phyloP scores from a whole-genome alignment of 2,888 invertebrate species.

The Tipula unca region DNA sequence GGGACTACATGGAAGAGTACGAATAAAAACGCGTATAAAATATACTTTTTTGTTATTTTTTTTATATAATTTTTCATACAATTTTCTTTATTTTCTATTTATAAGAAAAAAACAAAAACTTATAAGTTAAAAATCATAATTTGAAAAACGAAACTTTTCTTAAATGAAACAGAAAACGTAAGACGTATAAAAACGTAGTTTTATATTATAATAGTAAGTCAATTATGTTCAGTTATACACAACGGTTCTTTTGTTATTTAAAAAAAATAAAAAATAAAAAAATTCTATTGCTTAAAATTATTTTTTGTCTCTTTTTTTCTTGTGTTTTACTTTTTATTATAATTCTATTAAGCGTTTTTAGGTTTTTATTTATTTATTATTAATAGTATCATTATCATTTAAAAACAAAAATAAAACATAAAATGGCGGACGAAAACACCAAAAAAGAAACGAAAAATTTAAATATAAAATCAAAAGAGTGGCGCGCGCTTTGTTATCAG shows the following conservation, averaged over 20 bases:
- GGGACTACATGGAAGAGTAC: too few relatives aligned
- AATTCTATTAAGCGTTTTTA: constrained; percentile 9
- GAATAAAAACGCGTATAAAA: too few relatives aligned
- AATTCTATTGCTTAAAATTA: constrained; percentile 14
- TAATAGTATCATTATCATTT: neutral
- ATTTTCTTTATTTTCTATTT: constrained; percentile 8
- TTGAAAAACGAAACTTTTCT: neutral
- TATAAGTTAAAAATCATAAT: neutral
- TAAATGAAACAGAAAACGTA: neutral
- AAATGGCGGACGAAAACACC: neutral
- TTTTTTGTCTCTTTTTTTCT: neutral
- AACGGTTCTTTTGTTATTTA: neutral
- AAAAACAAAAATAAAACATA: neutral
- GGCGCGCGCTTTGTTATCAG: neutral
- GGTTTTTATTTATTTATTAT: neutral
- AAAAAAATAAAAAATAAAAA: neutral
- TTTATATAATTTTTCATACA: neutral
- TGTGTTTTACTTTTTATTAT: neutral
- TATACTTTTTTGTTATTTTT: neutral
- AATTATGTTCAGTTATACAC: neutral
- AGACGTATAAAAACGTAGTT: neutral
- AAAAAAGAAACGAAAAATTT: neutral
- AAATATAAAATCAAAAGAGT: neutral
- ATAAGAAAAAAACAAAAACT: neutral
- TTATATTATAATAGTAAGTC: neutral